A percentile compares a stretch with the other conserved stretches of the same genome.
phyloP scores from a whole-genome alignment of 2,888 invertebrate species.

The Aporophyla nigra region DNA sequence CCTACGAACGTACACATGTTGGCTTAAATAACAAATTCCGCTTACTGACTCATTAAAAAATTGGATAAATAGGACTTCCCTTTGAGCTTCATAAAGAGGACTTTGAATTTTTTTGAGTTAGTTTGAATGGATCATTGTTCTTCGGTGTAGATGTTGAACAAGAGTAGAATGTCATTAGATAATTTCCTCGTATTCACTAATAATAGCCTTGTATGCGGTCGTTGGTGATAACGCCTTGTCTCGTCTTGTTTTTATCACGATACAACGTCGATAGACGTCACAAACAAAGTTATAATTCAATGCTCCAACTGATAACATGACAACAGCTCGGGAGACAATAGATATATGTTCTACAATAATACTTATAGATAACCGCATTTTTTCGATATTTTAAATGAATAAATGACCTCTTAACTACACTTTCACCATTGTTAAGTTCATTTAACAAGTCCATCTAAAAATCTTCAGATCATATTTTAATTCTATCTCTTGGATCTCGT shows the following conservation, averaged over 20 bases:
- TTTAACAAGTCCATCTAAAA: slow-evolving; percentile 3
- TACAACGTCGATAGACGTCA: slow-evolving; percentile 63
- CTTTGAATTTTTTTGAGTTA: slow-evolving; percentile 42
- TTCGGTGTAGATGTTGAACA: slow-evolving; percentile 15
- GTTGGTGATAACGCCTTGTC: slow-evolving; percentile 69
- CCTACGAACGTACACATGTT: slow-evolving; percentile 63
- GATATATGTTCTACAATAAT: slow-evolving; percentile 27
- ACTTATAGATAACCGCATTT: slow-evolving; percentile 16
- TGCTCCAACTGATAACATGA: slow-evolving; percentile 69
- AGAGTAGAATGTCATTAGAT: slow-evolving; percentile 27
- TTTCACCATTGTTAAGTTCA: not conserved
- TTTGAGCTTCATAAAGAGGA: slow-evolving; percentile 57
- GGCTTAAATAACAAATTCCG: slow-evolving; percentile 65
- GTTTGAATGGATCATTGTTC: slow-evolving; percentile 48
- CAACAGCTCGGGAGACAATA: slow-evolving; percentile 68
- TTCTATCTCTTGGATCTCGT: slow-evolving; percentile 25
- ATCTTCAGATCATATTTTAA: slow-evolving; percentile 14
- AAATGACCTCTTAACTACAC: not conserved
- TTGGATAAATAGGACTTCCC: slow-evolving; percentile 66
- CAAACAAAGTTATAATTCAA: slow-evolving; percentile 77
- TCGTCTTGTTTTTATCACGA: slow-evolving; percentile 61
- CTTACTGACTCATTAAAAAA: slow-evolving; percentile 66
- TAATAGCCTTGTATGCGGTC: slow-evolving; percentile 72
- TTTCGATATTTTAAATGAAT: slow-evolving; percentile 13
- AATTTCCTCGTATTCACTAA: slow-evolving; percentile 55